A percentile compares a stretch with the other conserved stretches of the same genome.
These are phyloP conservation scores for Ridgeia piscesae DNA, from an alignment of 1,140 invertebrate species.

Conservation along the genomic window DNA sequence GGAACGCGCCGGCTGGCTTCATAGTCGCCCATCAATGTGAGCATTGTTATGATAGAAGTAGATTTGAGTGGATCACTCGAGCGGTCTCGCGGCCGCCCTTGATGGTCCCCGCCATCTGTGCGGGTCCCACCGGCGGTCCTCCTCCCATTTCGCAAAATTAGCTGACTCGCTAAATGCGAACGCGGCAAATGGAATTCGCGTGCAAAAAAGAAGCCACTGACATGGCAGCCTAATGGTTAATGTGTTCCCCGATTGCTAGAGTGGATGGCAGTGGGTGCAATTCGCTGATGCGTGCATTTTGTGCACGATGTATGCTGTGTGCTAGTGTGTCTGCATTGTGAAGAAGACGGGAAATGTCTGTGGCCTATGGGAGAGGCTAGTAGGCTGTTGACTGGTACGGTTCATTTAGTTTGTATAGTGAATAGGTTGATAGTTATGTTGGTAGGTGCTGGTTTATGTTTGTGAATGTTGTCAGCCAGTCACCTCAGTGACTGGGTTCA, in stretches of 20 bases:
- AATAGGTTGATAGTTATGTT: background rate
- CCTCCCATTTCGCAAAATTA: background rate
- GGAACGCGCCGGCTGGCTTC: background rate
- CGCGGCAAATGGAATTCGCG: background rate
- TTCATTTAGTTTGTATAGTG: background rate
- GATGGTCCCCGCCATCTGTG: background rate
- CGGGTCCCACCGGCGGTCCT: background rate
- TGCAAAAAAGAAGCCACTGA: background rate
- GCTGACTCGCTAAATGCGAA: background rate
- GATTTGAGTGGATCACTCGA: background rate
- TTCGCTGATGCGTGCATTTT: background rate
- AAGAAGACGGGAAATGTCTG: background rate
- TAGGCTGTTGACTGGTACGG: too few species aligned
- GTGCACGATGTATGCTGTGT: background rate
- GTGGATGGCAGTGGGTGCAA: background rate
- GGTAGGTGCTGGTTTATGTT: background rate
- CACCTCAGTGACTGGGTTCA: too few species aligned
- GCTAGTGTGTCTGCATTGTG: background rate
- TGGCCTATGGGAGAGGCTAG: too few species aligned
- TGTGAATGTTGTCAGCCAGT: background rate
- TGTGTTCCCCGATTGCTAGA: background rate
- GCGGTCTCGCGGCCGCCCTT: background rate
- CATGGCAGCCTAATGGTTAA: background rate
- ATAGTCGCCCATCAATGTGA: background rate
- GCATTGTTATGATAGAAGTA: constrained; percentile 6